Conservation (phyloP, 2,888 invertebrate species). For the Epinotia ramella region DNA sequence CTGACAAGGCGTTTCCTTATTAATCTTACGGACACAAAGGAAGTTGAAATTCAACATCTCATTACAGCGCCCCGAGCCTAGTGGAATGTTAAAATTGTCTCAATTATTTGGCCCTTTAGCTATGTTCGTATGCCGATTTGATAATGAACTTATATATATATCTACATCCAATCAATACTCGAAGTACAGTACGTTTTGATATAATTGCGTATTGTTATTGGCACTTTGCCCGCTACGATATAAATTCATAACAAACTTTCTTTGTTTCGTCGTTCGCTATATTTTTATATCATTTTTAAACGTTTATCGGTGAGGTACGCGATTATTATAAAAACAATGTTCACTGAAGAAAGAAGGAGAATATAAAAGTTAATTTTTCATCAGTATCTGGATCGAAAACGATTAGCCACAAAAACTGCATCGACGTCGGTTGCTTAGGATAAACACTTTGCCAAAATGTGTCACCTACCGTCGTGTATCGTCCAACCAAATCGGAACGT, state of each 20-base stretch:
- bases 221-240: constrained; percentile 53
- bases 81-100: constrained; percentile 1
- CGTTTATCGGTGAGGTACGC: background rate
- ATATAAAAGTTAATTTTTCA: background rate
- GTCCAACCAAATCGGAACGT: too few relatives aligned
- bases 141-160: background rate
- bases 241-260: constrained; percentile 58
- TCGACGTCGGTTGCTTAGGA: too few relatives aligned
- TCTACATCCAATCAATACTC: constrained; percentile 7
- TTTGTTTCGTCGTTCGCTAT: constrained; percentile 51
- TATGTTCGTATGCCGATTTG: background rate
- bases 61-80: background rate
- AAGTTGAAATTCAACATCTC: constrained; percentile 15
- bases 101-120: background rate
- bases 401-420: background rate
- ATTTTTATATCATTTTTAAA: constrained; percentile 10
- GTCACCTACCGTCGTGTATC: too few relatives aligned
- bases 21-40: constrained; percentile 19
- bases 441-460: too few relatives aligned
- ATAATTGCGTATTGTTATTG: constrained; percentile 48
- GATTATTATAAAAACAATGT: constrained; percentile 1
- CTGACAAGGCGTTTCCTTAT: constrained; percentile 29
- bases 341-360: background rate
- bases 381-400: background rate
- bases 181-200: constrained; percentile 2